Percentiles rank a stretch among this genome's conserved stretches.
Evolutionary conservation across 2,888 invertebrate genomes (phyloP).

Genomic region (Drosophila nigricruria): DNA sequence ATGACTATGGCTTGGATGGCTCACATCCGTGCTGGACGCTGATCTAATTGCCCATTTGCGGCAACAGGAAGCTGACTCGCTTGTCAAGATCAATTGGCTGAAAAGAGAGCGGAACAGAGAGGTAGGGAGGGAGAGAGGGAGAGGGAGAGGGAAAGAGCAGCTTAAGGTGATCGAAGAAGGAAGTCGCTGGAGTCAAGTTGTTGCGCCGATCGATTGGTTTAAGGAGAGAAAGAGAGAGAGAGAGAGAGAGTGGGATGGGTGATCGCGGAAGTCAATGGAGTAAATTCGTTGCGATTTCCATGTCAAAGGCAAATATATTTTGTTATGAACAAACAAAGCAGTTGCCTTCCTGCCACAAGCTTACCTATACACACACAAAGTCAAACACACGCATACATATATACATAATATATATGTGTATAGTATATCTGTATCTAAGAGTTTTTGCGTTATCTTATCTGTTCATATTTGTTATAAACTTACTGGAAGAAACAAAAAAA

Average conservation of each 20-base stretch:
- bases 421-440: slow-evolving; percentile 51
- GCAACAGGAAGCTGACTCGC: slow-evolving; percentile 68
- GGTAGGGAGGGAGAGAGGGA: not conserved
- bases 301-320: slow-evolving; percentile 14
- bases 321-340: slow-evolving; percentile 35
- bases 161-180: slow-evolving; percentile 25
- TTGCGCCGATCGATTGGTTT: not conserved
- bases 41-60: slow-evolving; percentile 73
- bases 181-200: slow-evolving; percentile 38
- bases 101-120: not conserved
- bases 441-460: slow-evolving; percentile 69
- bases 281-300: slow-evolving; percentile 22
- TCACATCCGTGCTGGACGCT: slow-evolving; percentile 58
- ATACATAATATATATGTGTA: slow-evolving; percentile 9
- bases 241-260: slow-evolving; percentile 5
- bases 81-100: slow-evolving; percentile 54
- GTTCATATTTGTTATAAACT: slow-evolving; percentile 75
- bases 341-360: slow-evolving; percentile 25
- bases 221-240: slow-evolving; percentile 1
- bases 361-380: not conserved
- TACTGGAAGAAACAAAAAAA: slow-evolving; percentile 51
- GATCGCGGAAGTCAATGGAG: slow-evolving; percentile 44
- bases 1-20: slow-evolving; percentile 23
- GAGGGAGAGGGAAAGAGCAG: not conserved
- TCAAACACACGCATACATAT: not conserved